A percentile compares a stretch with the other conserved stretches of the same genome.
phyloP scores from a whole-genome alignment of 1,140 invertebrate genomes.

The Galendromus occidentalis region DNA sequence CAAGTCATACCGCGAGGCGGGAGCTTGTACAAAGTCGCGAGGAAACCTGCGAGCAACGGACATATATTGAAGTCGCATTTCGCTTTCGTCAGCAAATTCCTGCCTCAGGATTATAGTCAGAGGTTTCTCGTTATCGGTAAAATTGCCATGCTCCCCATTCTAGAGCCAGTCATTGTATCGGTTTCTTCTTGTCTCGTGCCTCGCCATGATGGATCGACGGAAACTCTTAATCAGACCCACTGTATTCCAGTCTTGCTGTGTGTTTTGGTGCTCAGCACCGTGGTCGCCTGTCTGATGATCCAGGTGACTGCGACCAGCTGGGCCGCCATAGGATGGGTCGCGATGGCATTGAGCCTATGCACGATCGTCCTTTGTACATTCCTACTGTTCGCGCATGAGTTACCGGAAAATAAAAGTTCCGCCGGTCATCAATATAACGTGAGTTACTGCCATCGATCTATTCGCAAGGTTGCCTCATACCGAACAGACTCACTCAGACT shows the following conservation, averaged over 20 bases:
- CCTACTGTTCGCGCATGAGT: background rate
- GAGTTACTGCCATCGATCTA: background rate
- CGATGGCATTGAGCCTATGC: background rate
- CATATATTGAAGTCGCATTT: background rate
- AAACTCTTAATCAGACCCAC: background rate
- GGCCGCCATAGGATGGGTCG: background rate
- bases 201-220: background rate
- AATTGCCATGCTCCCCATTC: background rate
- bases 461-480: too few species aligned
- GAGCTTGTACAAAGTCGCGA: background rate
- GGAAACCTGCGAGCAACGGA: background rate
- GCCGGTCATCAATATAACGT: background rate
- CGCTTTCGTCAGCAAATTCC: background rate
- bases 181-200: background rate
- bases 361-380: background rate
- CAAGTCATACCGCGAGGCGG: background rate
- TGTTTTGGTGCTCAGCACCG: background rate
- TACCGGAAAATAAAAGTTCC: background rate
- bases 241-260: background rate
- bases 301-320: background rate
- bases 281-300: background rate
- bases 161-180: background rate
- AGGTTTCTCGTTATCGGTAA: background rate
- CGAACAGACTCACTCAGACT: too few species aligned
- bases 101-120: background rate